A percentile compares a stretch with the other conserved stretches of the same genome.
These are phyloP conservation scores for Sebastes umbrosus DNA, from an alignment of 2,797 vertebrate genomes.

Conservation along the genomic window DNA sequence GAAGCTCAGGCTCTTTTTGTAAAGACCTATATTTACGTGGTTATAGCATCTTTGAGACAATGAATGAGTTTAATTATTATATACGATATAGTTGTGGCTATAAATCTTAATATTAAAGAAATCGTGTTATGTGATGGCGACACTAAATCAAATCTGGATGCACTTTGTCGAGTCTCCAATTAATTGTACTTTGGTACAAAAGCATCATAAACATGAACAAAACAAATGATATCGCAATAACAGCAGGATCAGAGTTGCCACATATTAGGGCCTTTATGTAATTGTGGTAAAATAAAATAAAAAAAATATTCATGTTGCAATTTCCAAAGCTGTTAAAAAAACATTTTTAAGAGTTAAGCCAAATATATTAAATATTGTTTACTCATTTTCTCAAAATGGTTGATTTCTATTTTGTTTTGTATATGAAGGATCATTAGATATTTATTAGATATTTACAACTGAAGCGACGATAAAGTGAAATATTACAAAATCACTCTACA, in stretches of 20 bases:
- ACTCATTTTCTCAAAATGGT: not conserved
- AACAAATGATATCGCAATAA: not conserved
- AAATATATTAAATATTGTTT: not conserved
- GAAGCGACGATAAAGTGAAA: not conserved
- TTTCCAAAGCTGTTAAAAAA: not conserved
- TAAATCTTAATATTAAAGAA: not conserved
- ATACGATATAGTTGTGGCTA: not conserved
- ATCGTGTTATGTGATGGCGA: not conserved
- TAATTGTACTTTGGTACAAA: not conserved
- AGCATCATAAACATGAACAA: not conserved
- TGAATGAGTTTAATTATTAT: not conserved
- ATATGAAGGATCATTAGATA: not conserved
- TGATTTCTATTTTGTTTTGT: not conserved
- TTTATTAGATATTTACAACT: not conserved
- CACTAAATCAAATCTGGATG: not conserved
- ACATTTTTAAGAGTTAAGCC: not conserved
- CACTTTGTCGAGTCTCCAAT: not conserved
- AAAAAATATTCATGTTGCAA: not conserved
- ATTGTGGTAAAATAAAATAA: not conserved
- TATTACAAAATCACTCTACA: not conserved
- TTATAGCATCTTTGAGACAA: not conserved
- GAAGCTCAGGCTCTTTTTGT: not conserved
- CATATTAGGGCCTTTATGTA: not conserved
- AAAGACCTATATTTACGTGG: not conserved
- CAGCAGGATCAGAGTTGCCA: not conserved